Evolutionary conservation across 2,113 vertebrate genomes (phyloP).

Genomic region (Anguilla japonica): DNA sequence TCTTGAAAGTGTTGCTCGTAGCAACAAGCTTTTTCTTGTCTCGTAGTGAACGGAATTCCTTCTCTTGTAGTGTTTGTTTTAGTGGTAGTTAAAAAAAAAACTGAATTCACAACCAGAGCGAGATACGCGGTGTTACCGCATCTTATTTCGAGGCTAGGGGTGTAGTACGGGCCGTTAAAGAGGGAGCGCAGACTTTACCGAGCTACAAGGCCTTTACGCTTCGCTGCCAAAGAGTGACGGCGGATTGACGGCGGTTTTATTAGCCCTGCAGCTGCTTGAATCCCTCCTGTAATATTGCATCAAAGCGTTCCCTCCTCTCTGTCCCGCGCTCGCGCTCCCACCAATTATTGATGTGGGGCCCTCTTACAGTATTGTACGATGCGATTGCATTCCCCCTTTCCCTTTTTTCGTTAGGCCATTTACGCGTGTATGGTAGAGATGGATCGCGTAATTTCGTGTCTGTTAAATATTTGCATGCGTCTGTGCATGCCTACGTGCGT

Average conservation of each 20-base stretch:
- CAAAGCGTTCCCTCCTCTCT: not conserved
- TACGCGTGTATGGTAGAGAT: not conserved
- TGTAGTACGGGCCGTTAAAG: not conserved
- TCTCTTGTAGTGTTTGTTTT: not conserved
- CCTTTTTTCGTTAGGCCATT: not conserved
- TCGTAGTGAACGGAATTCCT: not conserved
- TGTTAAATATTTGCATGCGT: not conserved
- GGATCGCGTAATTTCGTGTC: not conserved
- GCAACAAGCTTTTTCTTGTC: not conserved
- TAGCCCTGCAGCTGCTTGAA: not conserved
- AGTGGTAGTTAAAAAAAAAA: not conserved
- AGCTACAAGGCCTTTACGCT: not conserved
- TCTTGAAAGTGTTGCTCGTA: constrained; percentile 3
- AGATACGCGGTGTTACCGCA: not conserved
- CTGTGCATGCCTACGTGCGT: not conserved
- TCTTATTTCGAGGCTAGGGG: not conserved
- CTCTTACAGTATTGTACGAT: not conserved
- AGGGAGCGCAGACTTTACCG: not conserved
- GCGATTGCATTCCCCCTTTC: not conserved
- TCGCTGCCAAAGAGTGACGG: not conserved
- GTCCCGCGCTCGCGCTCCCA: not conserved
- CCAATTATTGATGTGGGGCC: not conserved
- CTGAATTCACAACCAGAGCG: not conserved
- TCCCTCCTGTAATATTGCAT: not conserved
- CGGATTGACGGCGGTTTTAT: not conserved